These are phyloP conservation scores for Drosophila prosaltans DNA, from an alignment of 1,140 invertebrate genomes.

Conservation along the genomic window DNA sequence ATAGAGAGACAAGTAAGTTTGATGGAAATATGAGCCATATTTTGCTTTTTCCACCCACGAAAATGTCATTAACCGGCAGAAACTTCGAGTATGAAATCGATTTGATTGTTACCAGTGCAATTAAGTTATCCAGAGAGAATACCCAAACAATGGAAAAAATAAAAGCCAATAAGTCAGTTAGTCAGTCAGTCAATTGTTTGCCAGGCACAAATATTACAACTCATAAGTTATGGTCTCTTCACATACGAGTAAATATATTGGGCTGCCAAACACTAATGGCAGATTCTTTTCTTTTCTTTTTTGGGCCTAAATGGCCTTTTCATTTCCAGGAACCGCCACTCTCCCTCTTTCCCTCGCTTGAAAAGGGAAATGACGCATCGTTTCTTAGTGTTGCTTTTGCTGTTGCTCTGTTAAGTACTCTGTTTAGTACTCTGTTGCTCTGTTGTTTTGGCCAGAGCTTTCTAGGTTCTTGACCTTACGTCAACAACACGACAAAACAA, in stretches of 20 bases:
- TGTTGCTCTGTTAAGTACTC: not conserved
- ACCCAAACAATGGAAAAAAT: slow-evolving; percentile 13
- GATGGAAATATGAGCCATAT: slow-evolving; percentile 32
- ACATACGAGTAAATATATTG: slow-evolving; percentile 5
- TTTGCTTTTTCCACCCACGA: not conserved
- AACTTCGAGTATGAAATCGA: slow-evolving; percentile 48
- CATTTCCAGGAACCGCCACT: not conserved
- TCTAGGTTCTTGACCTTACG: slow-evolving; percentile 54
- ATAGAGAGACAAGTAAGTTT: not conserved
- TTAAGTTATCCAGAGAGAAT: slow-evolving; percentile 29
- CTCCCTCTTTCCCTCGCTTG: not conserved
- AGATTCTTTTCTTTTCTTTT: not conserved
- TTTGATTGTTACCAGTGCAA: slow-evolving; percentile 39
- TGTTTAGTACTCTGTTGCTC: slow-evolving; percentile 47
- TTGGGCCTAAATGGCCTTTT: slow-evolving; percentile 5
- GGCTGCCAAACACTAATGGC: not conserved
- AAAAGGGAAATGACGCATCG: slow-evolving; percentile 64
- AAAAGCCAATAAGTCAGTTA: slow-evolving; percentile 46
- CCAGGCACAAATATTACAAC: slow-evolving; percentile 20
- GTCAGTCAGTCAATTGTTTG: slow-evolving; percentile 37
- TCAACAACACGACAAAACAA: slow-evolving; percentile 34
- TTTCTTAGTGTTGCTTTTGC: slow-evolving; percentile 21
- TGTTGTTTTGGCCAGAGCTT: not conserved
- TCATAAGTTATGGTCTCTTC: slow-evolving; percentile 21
- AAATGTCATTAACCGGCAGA: slow-evolving; percentile 19